Evolutionary conservation across 2,113 vertebrate genomes (phyloP).

Genomic region (Castor canadensis): DNA sequence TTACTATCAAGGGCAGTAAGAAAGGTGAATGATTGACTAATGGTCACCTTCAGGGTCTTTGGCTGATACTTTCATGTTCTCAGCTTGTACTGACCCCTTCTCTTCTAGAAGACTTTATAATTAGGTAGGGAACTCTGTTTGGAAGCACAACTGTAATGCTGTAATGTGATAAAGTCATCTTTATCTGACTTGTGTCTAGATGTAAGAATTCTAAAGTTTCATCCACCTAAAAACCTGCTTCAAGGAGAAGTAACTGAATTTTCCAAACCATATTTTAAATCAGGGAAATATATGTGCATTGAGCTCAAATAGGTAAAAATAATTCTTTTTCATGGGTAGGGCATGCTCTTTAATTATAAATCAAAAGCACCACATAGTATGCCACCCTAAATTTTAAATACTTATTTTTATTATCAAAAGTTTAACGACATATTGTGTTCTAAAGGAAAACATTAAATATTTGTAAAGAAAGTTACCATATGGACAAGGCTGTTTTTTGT

Average conservation of each 20-base stretch:
- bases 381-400: background rate
- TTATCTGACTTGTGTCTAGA: background rate
- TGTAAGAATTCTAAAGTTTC: background rate
- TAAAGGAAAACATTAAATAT: background rate
- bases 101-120: background rate
- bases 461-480: conserved; percentile 89
- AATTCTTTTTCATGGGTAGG: background rate
- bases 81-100: background rate
- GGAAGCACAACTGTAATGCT: background rate
- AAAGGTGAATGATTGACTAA: background rate
- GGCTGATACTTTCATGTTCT: background rate
- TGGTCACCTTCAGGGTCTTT: background rate
- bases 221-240: background rate
- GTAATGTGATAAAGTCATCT: background rate
- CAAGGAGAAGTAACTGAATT: background rate
- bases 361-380: background rate
- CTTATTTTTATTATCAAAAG: conserved; percentile 36
- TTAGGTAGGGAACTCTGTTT: background rate
- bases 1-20: background rate
- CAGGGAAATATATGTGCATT: background rate
- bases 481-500: conserved; percentile 98
- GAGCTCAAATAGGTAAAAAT: background rate
- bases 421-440: background rate
- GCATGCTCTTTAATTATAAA: conserved; percentile 34
- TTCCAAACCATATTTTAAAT: background rate